Evolutionary conservation across 2,113 vertebrate genomes (phyloP).

Genomic region (Salminus brasiliensis): DNA sequence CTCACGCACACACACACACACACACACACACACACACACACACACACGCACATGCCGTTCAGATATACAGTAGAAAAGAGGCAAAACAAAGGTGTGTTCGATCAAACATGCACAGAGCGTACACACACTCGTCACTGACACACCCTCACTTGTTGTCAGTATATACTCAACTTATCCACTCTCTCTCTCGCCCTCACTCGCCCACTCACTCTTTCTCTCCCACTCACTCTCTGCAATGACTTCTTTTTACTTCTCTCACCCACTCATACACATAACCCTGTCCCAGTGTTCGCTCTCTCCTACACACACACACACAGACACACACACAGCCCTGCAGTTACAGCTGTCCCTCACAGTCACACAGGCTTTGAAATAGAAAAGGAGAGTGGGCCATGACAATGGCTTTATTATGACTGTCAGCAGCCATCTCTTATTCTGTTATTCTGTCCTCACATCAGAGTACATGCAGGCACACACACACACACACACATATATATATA

Average conservation of each 20-base stretch:
- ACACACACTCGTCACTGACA: constrained; percentile 24
- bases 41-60: not conserved
- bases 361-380: constrained; percentile 57
- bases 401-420: constrained; percentile 59
- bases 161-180: constrained; percentile 15
- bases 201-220: too few relatives aligned
- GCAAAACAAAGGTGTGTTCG: constrained; percentile 46
- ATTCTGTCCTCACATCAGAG: not conserved
- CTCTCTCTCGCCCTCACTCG: constrained; percentile 27
- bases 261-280: constrained; percentile 15
- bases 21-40: not conserved
- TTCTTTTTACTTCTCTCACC: constrained; percentile 8
- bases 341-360: constrained; percentile 62
- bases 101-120: constrained; percentile 38
- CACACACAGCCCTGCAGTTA: constrained; percentile 50
- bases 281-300: constrained; percentile 33
- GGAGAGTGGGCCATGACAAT: constrained; percentile 44
- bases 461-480: constrained; percentile 3
- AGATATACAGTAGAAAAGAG: constrained; percentile 8
- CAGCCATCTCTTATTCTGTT: constrained; percentile 44
- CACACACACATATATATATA: not conserved
- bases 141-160: constrained; percentile 37
- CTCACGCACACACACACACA: constrained; percentile 4
- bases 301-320: constrained; percentile 17
- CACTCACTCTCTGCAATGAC: not conserved